Conservation (phyloP, 2,888 invertebrate genomes). For the Chymomyza amoena region DNA sequence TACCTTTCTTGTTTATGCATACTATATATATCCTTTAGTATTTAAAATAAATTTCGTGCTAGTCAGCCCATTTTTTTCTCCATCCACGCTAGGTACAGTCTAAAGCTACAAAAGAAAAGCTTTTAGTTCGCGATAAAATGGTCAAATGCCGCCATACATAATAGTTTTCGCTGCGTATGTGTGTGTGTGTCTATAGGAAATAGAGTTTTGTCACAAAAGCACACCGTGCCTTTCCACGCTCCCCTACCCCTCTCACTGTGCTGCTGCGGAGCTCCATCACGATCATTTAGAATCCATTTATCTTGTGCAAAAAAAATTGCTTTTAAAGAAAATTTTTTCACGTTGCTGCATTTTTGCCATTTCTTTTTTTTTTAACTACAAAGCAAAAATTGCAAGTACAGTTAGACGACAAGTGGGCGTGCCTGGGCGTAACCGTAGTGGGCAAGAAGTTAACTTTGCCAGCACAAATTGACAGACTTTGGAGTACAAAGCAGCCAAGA, state of each 20-base stretch:
- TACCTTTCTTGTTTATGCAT: too few species aligned
- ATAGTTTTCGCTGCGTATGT: neutral
- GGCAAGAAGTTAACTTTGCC: neutral
- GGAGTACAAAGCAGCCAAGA: neutral
- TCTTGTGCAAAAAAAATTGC: constrained; percentile 9
- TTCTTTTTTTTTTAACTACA: neutral
- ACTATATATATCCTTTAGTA: too few species aligned
- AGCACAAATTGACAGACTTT: neutral
- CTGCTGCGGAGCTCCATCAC: neutral
- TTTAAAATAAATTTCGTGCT: too few species aligned
- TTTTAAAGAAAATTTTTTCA: constrained; percentile 5
- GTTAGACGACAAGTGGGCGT: neutral
- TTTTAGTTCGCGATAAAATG: neutral
- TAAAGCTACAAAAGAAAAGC: neutral
- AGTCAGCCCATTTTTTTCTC: too few species aligned
- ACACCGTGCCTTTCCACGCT: neutral
- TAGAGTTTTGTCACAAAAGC: neutral
- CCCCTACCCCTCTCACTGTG: neutral
- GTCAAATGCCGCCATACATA: neutral
- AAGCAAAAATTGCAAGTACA: neutral
- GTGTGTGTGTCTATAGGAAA: neutral
- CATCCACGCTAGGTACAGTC: too few species aligned
- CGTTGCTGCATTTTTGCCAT: neutral
- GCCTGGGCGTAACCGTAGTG: neutral
- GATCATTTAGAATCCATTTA: constrained; percentile 17